Base-by-base conservation (phyloP, 2,888 invertebrate genomes). In the Sacculina carcini region DNA sequence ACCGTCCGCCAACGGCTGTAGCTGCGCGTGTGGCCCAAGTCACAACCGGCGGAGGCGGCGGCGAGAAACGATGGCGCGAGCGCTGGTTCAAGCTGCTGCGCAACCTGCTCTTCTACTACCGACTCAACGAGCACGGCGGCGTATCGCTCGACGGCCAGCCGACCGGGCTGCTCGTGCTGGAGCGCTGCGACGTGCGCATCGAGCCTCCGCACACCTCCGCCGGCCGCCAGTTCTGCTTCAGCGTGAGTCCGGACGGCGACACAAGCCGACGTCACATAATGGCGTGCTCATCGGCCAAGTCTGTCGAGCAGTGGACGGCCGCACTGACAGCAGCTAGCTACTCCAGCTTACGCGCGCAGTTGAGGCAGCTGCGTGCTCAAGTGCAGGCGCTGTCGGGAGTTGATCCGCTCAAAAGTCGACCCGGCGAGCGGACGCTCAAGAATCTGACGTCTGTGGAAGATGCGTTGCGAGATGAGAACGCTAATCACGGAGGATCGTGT, bases 81-180 rank as follows among this genome's bases (percentile, higher is more conserved):
- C 70, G 79, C 62, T 79, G 77, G 73, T 82, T 81, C 65, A 77
- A 79, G 60, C 65, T 82, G 52, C 72, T 75, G 57, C 73, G 74
- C 58, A 82, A 82, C 64, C 71, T 80, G 60, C 65, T 82, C 49
- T 82, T 79, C 66, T 81, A 80, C 64, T 80, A 77, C 64, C 75
- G 78, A 62, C 71, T 79, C 56, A 78, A 74, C 64, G 73, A 74
- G 50, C 64, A 72, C 63, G 77, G 77, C 29, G 73, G 73, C 59
- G 73, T 77, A 19, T 24, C 26, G 24, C 16, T 5, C 12, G 32
- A 32, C 16, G 44, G 23, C 14, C 28, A 21, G 5, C 44, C 81
- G 19, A 69, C 75, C 29, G 81, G 81, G 40, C 71, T 79, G 29
- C 72, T 81, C 62, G 71, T 82, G 26, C 67, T 82, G 63, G 81